These are phyloP conservation scores for Chrysomallon squamiferum DNA, from an alignment of 1,140 invertebrate genomes.

Conservation along the genomic window DNA sequence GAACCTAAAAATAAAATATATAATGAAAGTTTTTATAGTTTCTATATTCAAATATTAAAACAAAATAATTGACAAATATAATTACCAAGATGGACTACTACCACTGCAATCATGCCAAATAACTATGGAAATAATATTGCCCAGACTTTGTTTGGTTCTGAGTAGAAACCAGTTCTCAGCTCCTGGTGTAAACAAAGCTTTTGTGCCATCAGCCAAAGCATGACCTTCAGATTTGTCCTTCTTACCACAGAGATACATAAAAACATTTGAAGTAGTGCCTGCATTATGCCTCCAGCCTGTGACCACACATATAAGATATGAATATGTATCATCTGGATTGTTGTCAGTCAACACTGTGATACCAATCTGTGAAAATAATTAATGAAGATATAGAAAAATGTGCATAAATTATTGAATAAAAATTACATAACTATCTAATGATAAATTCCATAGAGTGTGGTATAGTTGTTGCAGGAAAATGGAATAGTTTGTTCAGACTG, in stretches of 20 bases:
- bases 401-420: too few species aligned
- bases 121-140: conserved; percentile 27
- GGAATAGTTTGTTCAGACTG: too few species aligned
- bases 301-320: conserved; percentile 32
- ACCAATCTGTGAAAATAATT: conserved; percentile 17
- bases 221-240: conserved; percentile 4
- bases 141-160: conserved; percentile 30
- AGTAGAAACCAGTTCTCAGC: conserved; percentile 46
- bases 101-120: conserved; percentile 55
- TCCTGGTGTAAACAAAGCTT: conserved; percentile 29
- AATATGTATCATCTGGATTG: conserved; percentile 8
- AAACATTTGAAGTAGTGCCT: conserved; percentile 41
- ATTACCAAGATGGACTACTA: conserved; percentile 39
- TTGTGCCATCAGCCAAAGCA: conserved; percentile 15
- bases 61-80: neutral
- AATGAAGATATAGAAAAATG: too few species aligned
- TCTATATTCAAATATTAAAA: too few species aligned
- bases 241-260: conserved; percentile 25
- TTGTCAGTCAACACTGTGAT: conserved; percentile 26
- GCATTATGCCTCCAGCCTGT: conserved; percentile 37
- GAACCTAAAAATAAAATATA: too few species aligned
- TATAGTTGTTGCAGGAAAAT: too few species aligned
- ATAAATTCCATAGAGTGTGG: too few species aligned
- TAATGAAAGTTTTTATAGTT: too few species aligned
- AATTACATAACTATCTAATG: too few species aligned